These are phyloP conservation scores for Strongylocentrotus purpuratus DNA, from an alignment of 35 echinoderm and acorn worm species.

Conservation along the genomic window DNA sequence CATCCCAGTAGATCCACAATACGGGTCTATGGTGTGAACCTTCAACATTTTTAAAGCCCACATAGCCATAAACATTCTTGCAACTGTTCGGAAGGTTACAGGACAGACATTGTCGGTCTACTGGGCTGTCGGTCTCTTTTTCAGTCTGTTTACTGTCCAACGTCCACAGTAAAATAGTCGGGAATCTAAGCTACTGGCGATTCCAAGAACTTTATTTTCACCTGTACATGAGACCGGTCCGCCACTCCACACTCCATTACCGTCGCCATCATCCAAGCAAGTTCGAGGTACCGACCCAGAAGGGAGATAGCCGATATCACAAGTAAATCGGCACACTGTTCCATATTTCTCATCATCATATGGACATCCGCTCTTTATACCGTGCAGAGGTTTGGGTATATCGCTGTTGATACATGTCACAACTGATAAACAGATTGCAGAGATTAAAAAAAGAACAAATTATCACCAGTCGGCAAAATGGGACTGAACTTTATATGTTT, in stretches of 20 bases:
- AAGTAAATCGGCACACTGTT: slow-evolving; percentile 36
- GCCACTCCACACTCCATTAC: slow-evolving; percentile 51
- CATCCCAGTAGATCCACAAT: too few relatives aligned
- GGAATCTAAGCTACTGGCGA: background rate
- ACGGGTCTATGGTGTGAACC: too few relatives aligned
- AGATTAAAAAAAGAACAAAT: too few relatives aligned
- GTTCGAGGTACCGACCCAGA: slow-evolving; percentile 10
- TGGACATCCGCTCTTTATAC: slow-evolving; percentile 54
- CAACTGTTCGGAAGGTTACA: too few relatives aligned
- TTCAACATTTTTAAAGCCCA: too few relatives aligned
- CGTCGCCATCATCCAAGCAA: slow-evolving; percentile 44
- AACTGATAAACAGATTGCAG: slow-evolving; percentile 9
- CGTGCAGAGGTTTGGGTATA: slow-evolving; percentile 50
- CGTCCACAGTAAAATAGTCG: too few relatives aligned
- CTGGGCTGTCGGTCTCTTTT: too few relatives aligned
- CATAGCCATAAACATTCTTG: too few relatives aligned
- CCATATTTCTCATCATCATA: slow-evolving; percentile 30
- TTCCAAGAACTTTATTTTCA: background rate
- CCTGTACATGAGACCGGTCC: slow-evolving; percentile 59
- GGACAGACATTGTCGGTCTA: too few relatives aligned
- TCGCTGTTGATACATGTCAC: slow-evolving; percentile 50
- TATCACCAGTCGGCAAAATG: background rate
- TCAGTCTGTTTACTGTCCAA: too few relatives aligned
- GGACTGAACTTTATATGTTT: background rate
- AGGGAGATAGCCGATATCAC: slow-evolving; percentile 58